Conservation (phyloP, 1,140 invertebrate genomes). For the Drosophila serrata region DNA sequence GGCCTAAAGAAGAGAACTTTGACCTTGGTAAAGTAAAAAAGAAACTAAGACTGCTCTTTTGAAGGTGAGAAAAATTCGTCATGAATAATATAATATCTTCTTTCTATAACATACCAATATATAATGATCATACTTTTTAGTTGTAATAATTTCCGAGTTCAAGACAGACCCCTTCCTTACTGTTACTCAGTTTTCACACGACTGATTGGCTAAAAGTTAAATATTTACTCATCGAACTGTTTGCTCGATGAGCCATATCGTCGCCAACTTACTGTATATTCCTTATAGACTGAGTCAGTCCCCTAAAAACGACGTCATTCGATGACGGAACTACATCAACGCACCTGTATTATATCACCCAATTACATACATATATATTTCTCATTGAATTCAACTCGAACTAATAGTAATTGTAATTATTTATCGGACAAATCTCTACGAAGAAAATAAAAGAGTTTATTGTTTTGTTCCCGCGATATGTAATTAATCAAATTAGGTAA, state of each 20-base stretch:
- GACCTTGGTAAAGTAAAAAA: slow-evolving; percentile 21
- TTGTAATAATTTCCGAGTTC: too few relatives aligned
- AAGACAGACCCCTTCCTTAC: slow-evolving; percentile 2
- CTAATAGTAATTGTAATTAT: slow-evolving; percentile 60
- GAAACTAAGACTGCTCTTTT: slow-evolving; percentile 4
- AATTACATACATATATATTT: slow-evolving; percentile 39
- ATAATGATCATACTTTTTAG: background rate
- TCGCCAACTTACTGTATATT: background rate
- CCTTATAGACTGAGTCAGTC: slow-evolving; percentile 19
- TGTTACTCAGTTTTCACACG: slow-evolving; percentile 16
- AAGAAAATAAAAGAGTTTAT: slow-evolving; percentile 7
- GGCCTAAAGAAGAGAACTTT: slow-evolving; percentile 49
- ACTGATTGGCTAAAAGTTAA: slow-evolving; percentile 20
- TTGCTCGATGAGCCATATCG: slow-evolving; percentile 46
- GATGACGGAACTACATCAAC: slow-evolving; percentile 35
- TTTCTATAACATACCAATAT: background rate
- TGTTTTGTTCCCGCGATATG: slow-evolving; percentile 32
- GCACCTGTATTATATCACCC: slow-evolving; percentile 49
- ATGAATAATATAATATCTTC: background rate
- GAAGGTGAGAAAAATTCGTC: slow-evolving; percentile 27
- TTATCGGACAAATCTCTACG: slow-evolving; percentile 40
- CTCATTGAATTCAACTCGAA: slow-evolving; percentile 12
- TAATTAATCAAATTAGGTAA: slow-evolving; percentile 76
- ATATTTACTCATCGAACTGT: slow-evolving; percentile 45
- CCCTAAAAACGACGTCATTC: slow-evolving; percentile 28